Evolutionary conservation across 1,140 invertebrate genomes (phyloP).

Genomic region (Eriosoma lanigerum): DNA sequence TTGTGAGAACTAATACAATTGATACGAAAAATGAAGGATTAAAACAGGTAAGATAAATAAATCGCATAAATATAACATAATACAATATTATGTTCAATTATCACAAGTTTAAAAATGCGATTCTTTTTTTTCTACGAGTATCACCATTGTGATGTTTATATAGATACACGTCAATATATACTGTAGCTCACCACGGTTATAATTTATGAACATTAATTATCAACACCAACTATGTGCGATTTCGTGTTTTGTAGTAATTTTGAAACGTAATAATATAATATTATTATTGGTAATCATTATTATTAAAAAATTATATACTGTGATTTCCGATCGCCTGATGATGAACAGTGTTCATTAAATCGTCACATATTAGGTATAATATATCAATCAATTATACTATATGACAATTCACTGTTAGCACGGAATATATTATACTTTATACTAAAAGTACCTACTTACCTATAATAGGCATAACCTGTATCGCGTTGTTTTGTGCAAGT

Average conservation of each 20-base stretch:
- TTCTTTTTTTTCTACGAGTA: neutral
- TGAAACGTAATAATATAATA: neutral
- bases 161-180: neutral
- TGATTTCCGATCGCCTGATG: neutral
- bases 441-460: too few relatives aligned
- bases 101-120: too few relatives aligned
- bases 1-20: neutral
- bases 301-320: too few relatives aligned
- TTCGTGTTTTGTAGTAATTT: neutral
- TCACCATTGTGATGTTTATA: neutral
- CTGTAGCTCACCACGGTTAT: neutral
- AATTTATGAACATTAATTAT: too few relatives aligned
- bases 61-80: too few relatives aligned
- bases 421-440: neutral
- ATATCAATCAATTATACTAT: too few relatives aligned
- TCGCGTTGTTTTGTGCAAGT: neutral
- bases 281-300: neutral
- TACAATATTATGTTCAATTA: neutral
- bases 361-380: too few relatives aligned
- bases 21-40: slow-evolving; percentile 5
- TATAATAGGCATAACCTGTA: too few relatives aligned
- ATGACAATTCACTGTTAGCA: neutral
- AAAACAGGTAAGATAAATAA: slow-evolving; percentile 4
- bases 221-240: neutral
- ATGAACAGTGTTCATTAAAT: neutral